Percentiles rank a stretch among this genome's conserved stretches.
Conservation (phyloP, 2,888 invertebrate genomes). For the Flabesymbios commensalis region DNA sequence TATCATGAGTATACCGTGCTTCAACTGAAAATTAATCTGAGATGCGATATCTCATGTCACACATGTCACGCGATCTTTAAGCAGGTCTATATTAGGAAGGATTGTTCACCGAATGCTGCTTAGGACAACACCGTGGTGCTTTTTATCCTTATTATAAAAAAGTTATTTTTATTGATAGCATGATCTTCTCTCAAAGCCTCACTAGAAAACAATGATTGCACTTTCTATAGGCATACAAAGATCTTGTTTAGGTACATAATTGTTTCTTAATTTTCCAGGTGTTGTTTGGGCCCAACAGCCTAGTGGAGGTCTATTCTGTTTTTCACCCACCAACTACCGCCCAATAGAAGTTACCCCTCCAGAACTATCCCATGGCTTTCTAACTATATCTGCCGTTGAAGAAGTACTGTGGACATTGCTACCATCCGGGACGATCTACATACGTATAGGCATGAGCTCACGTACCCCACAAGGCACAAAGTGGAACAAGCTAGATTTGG, state of each 20-base stretch:
- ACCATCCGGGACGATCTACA: conserved; percentile 60
- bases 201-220: no score
- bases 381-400: conserved; percentile 57
- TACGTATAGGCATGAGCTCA: conserved; percentile 62
- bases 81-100: background rate
- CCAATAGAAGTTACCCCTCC: conserved; percentile 34
- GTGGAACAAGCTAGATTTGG: conserved; percentile 62
- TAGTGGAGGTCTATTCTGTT: conserved; percentile 59
- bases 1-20: no score
- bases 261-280: conserved; percentile 41
- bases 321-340: conserved; percentile 41
- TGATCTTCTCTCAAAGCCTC: no score
- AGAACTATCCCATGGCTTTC: conserved; percentile 22
- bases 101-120: background rate
- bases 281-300: conserved; percentile 61
- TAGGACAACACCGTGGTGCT: no score
- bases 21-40: no score
- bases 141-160: no score
- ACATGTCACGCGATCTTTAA: background rate
- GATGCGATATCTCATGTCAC: background rate
- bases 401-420: conserved; percentile 64
- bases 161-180: no score
- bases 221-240: no score
- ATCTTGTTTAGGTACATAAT: no score
- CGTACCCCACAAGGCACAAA: conserved; percentile 58